A percentile compares a stretch with the other conserved stretches of the same genome.
Evolutionary conservation across 2,797 vertebrate species (phyloP).

Genomic region (Adrianichthys oophorus): DNA sequence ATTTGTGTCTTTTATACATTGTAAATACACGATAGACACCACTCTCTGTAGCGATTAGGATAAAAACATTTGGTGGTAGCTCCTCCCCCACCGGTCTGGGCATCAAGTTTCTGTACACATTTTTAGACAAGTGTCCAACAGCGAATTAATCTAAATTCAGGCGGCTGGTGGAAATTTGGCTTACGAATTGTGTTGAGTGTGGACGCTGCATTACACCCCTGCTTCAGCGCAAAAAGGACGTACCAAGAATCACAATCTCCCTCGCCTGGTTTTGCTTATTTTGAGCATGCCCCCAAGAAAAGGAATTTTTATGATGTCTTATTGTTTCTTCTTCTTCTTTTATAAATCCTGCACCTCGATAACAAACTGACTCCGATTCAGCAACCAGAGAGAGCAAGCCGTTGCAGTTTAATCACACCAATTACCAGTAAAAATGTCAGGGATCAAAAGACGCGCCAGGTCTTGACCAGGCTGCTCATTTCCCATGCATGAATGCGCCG

Average conservation of each 20-base stretch:
- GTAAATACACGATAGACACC: too few relatives aligned
- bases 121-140: too few relatives aligned
- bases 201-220: too few relatives aligned
- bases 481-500: conserved; percentile 30
- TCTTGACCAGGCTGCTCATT: conserved; percentile 30
- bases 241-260: neutral
- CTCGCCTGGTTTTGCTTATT: neutral
- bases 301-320: conserved; percentile 37
- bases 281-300: conserved; percentile 19
- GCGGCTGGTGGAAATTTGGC: too few relatives aligned
- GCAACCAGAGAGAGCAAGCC: conserved; percentile 5
- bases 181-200: too few relatives aligned
- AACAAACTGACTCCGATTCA: conserved; percentile 37
- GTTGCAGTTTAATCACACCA: conserved; percentile 39
- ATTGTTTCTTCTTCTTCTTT: too few relatives aligned
- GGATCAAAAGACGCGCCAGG: conserved; percentile 47
- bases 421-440: conserved; percentile 67
- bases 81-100: too few relatives aligned
- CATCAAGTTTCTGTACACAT: too few relatives aligned
- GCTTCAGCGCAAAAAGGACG: neutral
- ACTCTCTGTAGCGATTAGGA: too few relatives aligned
- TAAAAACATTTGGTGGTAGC: too few relatives aligned
- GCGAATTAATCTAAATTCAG: too few relatives aligned
- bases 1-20: too few relatives aligned
- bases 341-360: conserved; percentile 27